These are phyloP conservation scores for Montipora foliosa DNA, from an alignment of 64 coral and sea anemone species.

Conservation along the genomic window DNA sequence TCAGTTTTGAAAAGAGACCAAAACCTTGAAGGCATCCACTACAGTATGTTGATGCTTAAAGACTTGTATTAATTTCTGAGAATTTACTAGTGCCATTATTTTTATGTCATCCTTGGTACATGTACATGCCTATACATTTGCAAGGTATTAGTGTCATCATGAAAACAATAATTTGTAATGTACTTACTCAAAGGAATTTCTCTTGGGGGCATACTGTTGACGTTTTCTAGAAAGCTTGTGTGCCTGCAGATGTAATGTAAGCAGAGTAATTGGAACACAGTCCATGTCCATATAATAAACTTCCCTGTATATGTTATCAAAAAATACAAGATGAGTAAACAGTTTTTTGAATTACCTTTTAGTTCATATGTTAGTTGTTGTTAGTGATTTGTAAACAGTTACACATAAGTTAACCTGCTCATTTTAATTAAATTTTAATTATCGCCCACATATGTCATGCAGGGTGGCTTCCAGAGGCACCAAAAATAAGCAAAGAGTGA, in stretches of 20 bases:
- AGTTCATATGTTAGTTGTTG: not conserved
- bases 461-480: not conserved
- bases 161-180: not conserved
- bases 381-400: not conserved
- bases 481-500: not conserved
- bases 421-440: not conserved
- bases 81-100: not conserved
- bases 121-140: not conserved
- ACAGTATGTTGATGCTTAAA: not conserved
- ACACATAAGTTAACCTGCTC: not conserved
- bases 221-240: too few relatives aligned
- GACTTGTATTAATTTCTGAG: not conserved
- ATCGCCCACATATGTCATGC: not conserved
- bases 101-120: not conserved
- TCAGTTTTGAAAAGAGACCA: not conserved
- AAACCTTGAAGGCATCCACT: not conserved
- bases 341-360: not conserved
- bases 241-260: too few relatives aligned
- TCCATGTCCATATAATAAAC: not conserved
- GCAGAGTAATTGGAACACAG: too few relatives aligned
- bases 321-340: not conserved
- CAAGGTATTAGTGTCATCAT: not conserved
- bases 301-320: not conserved
- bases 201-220: not conserved
- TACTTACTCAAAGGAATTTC: slow-evolving; percentile 49